Evolutionary conservation across 2,888 invertebrate genomes (phyloP).

Genomic region (Antheraea yamamai): DNA sequence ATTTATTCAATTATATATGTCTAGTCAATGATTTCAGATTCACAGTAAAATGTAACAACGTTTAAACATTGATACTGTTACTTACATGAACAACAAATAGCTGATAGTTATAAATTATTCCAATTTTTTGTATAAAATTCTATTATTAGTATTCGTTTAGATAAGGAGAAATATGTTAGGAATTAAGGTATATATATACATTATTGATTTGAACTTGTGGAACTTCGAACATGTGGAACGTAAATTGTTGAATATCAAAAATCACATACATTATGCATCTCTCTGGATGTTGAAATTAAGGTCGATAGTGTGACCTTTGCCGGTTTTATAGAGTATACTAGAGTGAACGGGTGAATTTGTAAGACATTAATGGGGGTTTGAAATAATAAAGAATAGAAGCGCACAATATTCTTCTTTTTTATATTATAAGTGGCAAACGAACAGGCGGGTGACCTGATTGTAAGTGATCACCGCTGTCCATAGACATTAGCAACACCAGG

Average conservation of each 20-base stretch:
- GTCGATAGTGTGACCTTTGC: not conserved
- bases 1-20: not conserved
- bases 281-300: not conserved
- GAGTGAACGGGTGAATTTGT: not conserved
- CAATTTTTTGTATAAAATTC: not conserved
- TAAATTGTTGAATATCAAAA: not conserved
- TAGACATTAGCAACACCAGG: too few species aligned
- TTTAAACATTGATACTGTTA: too few species aligned
- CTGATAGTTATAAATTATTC: not conserved
- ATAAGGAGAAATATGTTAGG: not conserved
- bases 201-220: not conserved
- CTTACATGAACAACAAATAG: too few species aligned
- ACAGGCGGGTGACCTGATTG: too few species aligned
- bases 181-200: not conserved
- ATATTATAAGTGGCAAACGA: too few species aligned
- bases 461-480: too few species aligned
- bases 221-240: not conserved
- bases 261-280: not conserved
- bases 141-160: slow-evolving; percentile 1
- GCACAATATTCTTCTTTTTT: not conserved
- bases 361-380: not conserved
- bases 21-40: not conserved
- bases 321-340: not conserved
- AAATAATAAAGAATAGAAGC: not conserved
- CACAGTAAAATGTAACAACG: not conserved